Evolutionary conservation across 2,113 vertebrate genomes (phyloP), one percentile per base, ranked within the genome.

Genomic region (Channa argus): DNA sequence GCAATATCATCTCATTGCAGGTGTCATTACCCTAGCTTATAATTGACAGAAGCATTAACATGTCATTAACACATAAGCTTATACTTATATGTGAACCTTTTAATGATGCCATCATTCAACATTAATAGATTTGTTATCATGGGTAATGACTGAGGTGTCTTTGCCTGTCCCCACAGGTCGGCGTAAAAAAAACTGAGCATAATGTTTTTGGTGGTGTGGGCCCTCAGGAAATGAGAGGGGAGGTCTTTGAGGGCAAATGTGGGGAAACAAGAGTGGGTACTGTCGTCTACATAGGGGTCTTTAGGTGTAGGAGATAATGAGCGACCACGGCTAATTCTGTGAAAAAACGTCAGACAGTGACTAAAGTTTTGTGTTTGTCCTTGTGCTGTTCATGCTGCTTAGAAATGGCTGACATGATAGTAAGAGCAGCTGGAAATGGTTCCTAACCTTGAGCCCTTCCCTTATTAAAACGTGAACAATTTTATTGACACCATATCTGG

Each of bases 41-140:
- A 94, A 94, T 90, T 92, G 92, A 90, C 92, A 90, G 92, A 93
- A 78, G 73, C 92, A 93, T 92, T 93, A 94, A 93, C 92, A 90
- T 92, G 92, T 93, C 93, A 94, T 94, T 94, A 94, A 93, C 93
- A 92, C 92, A 86, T 91, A 92, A 91, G 92, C 90, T 92, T 76
- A 90, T 91, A 91, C 92, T 93, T 93, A 87, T 82, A 92, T 88
- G 83, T 93, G 91, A 93, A 90, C 91, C 92, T 92, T 94, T 93
- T 94, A 94, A 94, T 94, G 92, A 93, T 90, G 60, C 91, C 80
- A 94, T 94, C 92, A 84, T 86, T 94, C 93, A 94, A 91, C 79
- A 91, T 93, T 92, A 94, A 93, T 92, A 93, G 92, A 94, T 93
- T 89, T 91, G 92, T 94, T 93, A 93, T 92, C 90, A 89, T 70